These are phyloP conservation scores for Syrmaticus mikado DNA, from an alignment of 2,113 vertebrate species.

Conservation along the genomic window DNA sequence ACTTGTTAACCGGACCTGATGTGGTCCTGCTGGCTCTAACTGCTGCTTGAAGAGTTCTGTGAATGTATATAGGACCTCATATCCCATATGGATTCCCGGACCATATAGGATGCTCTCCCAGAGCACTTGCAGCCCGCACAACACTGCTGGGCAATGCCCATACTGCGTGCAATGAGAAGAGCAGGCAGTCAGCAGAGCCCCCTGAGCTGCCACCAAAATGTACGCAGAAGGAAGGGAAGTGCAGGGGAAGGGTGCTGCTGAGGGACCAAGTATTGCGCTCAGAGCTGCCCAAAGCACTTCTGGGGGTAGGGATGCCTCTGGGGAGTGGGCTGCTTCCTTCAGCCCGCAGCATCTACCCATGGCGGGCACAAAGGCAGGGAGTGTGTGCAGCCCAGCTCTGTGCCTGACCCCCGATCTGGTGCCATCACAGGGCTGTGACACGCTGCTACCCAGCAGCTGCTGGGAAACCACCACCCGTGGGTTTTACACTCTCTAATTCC, in stretches of 20 bases:
- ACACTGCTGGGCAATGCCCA: accelerated
- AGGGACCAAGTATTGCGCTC: not conserved
- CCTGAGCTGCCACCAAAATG: too few species aligned
- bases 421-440: accelerated
- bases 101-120: too few species aligned
- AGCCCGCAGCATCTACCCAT: not conserved
- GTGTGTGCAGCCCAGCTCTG: not conserved
- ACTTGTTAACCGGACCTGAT: too few species aligned
- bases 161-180: not conserved
- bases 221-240: not conserved
- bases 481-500: not conserved
- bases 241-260: not conserved
- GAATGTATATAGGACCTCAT: not conserved
- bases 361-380: not conserved
- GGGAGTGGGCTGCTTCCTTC: not conserved
- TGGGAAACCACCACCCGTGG: not conserved
- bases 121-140: not conserved
- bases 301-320: too few species aligned
- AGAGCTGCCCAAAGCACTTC: not conserved
- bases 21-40: not conserved
- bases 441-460: not conserved
- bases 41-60: not conserved
- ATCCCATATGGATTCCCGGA: too few species aligned
- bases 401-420: not conserved
- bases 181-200: not conserved